phyloP scores from a whole-genome alignment of 2,113 vertebrate species.

The Anguilla rostrata region DNA sequence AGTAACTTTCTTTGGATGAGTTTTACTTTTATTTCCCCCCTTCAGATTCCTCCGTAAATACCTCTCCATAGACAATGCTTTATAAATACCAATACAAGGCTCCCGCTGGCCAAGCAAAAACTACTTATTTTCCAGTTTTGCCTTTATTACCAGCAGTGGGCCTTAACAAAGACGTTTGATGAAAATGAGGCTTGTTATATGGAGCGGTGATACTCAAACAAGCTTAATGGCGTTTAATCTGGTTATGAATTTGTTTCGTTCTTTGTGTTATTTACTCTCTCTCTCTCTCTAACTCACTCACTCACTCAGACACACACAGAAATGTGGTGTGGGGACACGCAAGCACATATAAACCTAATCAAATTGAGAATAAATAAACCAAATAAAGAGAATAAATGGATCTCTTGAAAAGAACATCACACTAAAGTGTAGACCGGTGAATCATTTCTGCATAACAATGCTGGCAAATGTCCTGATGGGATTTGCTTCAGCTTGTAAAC shows the following conservation, averaged over 20 bases:
- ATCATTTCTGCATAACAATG: neutral
- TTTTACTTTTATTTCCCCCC: neutral
- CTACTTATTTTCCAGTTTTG: conserved; percentile 7
- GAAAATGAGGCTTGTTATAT: conserved; percentile 2
- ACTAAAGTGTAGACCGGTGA: neutral
- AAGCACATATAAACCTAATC: neutral
- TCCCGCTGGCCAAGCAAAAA: neutral
- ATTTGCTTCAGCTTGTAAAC: conserved; percentile 1
- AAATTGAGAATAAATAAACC: neutral
- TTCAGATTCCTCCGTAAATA: neutral
- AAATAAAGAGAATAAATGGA: neutral
- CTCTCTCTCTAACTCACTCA: neutral
- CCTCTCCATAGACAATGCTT: neutral
- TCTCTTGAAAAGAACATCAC: neutral
- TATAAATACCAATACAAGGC: neutral
- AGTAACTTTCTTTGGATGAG: too few relatives aligned
- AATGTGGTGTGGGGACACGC: neutral
- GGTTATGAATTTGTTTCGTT: neutral
- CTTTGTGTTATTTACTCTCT: neutral
- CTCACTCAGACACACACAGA: neutral
- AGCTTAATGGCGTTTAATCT: conserved; percentile 17
- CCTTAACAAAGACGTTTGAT: neutral
- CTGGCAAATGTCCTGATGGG: neutral
- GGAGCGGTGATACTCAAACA: neutral
- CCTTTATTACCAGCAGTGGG: conserved; percentile 6